Percentiles rank a stretch among this genome's conserved stretches.
Conservation (phyloP, 2,797 vertebrate species). For the Acomys russatus region DNA sequence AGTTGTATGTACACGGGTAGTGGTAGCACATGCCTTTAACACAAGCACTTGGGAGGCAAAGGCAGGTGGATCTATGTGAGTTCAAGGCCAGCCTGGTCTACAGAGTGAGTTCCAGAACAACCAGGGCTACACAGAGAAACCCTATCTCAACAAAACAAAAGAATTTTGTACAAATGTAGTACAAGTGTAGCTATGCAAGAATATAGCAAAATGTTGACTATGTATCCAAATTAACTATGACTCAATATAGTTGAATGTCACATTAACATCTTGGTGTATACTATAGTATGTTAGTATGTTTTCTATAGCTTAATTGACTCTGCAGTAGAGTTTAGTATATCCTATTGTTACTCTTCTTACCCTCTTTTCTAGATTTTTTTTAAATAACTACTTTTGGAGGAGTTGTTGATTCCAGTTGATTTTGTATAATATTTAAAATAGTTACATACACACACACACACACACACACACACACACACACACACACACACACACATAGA, state of each 20-base stretch:
- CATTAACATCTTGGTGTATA: neutral
- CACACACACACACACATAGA: no score
- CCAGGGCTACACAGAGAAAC: no score
- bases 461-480: no score
- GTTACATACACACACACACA: neutral
- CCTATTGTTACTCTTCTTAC: no score
- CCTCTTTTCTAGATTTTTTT: neutral
- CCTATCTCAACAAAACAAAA: no score
- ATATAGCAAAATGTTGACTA: neutral
- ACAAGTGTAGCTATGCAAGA: neutral
- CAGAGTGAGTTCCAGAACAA: no score
- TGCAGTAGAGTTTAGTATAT: neutral
- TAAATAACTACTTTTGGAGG: neutral
- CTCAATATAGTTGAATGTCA: neutral
- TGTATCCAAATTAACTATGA: neutral
- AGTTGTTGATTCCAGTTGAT: neutral
- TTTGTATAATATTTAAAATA: neutral
- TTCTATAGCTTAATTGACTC: neutral
- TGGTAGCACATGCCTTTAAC: no score
- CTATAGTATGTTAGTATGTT: neutral
- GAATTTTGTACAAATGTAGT: neutral
- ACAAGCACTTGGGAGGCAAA: no score
- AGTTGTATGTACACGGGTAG: no score
- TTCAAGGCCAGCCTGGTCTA: no score
- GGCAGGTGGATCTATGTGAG: no score